Conservation (phyloP, 2,797 vertebrate species). For the Parotocinclus haroldoi region DNA sequence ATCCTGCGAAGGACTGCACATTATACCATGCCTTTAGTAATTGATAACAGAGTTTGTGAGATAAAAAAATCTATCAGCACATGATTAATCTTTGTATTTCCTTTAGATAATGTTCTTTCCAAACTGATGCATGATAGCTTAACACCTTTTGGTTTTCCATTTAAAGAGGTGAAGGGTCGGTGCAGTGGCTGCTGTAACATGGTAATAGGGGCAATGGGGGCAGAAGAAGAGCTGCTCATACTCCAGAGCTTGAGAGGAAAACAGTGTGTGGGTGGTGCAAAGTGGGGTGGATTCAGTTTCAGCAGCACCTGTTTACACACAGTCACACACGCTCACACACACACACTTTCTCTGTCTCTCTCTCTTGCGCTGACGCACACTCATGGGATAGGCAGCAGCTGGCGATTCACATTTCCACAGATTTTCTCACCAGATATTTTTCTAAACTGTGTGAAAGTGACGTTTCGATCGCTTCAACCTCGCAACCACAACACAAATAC, state of each 20-base stretch:
- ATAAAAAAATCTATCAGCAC: not conserved
- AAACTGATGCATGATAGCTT: too few species aligned
- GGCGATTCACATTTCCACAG: constrained; percentile 9
- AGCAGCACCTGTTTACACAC: constrained; percentile 15
- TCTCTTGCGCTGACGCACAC: not conserved
- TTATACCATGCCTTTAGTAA: too few species aligned
- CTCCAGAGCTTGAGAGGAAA: not conserved
- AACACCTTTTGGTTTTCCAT: too few species aligned
- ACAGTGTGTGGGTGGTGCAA: not conserved
- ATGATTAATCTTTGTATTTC: not conserved
- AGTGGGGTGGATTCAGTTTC: too few species aligned
- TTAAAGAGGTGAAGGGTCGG: too few species aligned
- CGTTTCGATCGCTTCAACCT: too few species aligned
- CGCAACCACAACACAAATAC: not conserved
- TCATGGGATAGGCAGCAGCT: constrained; percentile 20
- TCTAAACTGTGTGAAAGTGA: not conserved
- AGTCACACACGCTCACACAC: constrained; percentile 22
- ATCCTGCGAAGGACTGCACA: too few species aligned
- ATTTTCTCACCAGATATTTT: constrained; percentile 16
- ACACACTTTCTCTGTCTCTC: constrained; percentile 1
- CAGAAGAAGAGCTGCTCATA: too few species aligned
- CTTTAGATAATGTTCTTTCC: too few species aligned
- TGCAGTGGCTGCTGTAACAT: not conserved
- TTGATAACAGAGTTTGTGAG: not conserved
- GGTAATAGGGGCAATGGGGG: too few species aligned